Base-by-base conservation (phyloP, 2,888 invertebrate genomes). In the Nomada goodeniana region DNA sequence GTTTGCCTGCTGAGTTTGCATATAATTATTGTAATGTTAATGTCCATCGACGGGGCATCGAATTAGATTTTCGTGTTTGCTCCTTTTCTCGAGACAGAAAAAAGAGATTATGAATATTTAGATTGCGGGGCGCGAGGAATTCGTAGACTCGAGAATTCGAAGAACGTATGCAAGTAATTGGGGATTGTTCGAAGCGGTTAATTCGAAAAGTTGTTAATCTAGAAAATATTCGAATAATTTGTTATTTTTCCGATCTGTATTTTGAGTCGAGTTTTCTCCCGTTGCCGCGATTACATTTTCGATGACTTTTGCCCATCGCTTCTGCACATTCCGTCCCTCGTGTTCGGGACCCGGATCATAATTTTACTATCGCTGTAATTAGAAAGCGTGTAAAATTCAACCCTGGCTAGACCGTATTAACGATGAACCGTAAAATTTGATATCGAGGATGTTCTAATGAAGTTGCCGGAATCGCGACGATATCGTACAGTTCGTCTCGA, bases 351-450 rank as follows among this genome's bases (percentile, higher is more conserved):
- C 0, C 5, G 47, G 67, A 60, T 69, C 47, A 63, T 44, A 75
- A 26, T 63, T 79, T 63, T 52, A 15, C 42, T 2, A 18, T n/a
- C 44, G 55, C 42, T 26, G 15, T 76, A 71, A 69, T 44, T 64
- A 61, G 53, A 74, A 42, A 65, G 47, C 26, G 63, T 42, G 70
- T 13, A 47, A 52, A 74, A 74, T 74, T 77, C 47, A 55, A 23
- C 11, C 55, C 13, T 20, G n/a, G n/a, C 55, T 61, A 65, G 44
- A 29, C 36, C 50, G 44, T n/a, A 13, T 20, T 50, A 71, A 65
- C 53, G 61, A 65, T 7, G 23, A 50, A 4, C 26, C 52, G 20
- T 76, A 72, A 83, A 86, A 76, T 86, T 67, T 23, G 44, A 73
- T 83, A 86, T 70, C 60, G 50, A 29, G 9, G 23, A 78, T 60